Base-by-base conservation (phyloP, 2,888 invertebrate genomes). In the Brachynemurus nebulosus region DNA sequence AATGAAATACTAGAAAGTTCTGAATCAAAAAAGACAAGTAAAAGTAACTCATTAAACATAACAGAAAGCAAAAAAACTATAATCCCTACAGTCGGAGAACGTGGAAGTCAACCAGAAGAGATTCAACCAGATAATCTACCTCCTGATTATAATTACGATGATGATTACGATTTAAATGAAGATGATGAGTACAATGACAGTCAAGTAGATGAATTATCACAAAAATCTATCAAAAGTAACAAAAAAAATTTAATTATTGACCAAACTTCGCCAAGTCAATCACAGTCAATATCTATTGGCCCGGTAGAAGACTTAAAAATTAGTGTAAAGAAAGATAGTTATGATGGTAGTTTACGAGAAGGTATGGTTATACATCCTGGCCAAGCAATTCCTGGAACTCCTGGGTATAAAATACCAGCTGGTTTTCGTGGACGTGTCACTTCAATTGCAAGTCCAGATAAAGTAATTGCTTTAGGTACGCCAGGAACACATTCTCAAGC, bases 401-500 rank as follows among this genome's bases (percentile, higher is more conserved):
- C 76, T 47, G 74, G 78, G 43, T 75, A 79, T 60, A 70, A 71
- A 52, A 70, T 88, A 61, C 77, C 85, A 46, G 57, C 71, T 48
- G 76, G 86, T 47, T 74, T 80, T 43, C 71, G 82, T 41, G 80
- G 78, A 39, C 72, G 76, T 44, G 74, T 82, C 38, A 63, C 64
- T 45, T 78, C 80, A 1, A 69, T 76, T 5, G 71, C 80, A 1
- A 76, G 76, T 16, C 74, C 73, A 44, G 69, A 69, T 12, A 64
- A 70, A 52, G 73, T 74, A 1, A 74, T 71, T 42, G 70, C 74
- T 1, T 63, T 70, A 2, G 76, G 78, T 4, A 67, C 69, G 4
- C 68, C 66, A 21, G 66, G 68, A 45, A 75, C 72, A 20, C 73
- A 77, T 50, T 75, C 80, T 4, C 80, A 80, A 61, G 76, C 78